Evolutionary conservation across 2,888 invertebrate genomes (phyloP).

Genomic region (Panopea generosa): DNA sequence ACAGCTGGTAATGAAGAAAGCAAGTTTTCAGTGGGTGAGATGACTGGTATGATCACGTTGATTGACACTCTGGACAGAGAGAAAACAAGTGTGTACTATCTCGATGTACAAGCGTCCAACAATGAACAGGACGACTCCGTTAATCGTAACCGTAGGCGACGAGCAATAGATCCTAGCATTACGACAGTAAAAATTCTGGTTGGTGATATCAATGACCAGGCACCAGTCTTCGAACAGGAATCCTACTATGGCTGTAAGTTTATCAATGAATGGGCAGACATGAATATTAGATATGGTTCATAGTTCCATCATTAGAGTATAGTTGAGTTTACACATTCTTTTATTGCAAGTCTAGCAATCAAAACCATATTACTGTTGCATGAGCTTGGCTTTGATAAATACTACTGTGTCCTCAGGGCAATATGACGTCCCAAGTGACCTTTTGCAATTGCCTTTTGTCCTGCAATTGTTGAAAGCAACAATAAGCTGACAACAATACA

Average conservation of each 20-base stretch:
- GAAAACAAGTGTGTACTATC: conserved; percentile 89
- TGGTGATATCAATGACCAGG: conserved; percentile 88
- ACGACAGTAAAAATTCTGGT: conserved; percentile 91
- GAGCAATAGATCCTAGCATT: conserved; percentile 87
- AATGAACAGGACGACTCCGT: conserved; percentile 86
- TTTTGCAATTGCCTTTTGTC: no score
- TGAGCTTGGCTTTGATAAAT: no score
- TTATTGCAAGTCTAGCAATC: no score
- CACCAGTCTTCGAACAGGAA: conserved; percentile 90
- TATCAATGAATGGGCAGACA: no score
- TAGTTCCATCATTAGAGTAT: no score
- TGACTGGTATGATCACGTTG: conserved; percentile 89
- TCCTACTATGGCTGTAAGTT: conserved; percentile 89
- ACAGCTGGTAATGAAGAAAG: conserved; percentile 90
- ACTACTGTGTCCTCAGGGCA: no score
- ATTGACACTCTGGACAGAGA: conserved; percentile 94
- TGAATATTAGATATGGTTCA: no score
- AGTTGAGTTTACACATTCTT: no score
- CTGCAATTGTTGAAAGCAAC: no score
- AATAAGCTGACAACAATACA: no score
- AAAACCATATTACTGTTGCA: no score
- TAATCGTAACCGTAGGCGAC: conserved; percentile 58
- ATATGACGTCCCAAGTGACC: no score
- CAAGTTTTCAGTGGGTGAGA: conserved; percentile 92
- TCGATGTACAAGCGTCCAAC: conserved; percentile 94